A percentile compares a stretch with the other conserved stretches of the same genome.
Evolutionary conservation across 1,140 invertebrate species (phyloP).

Genomic region (Epicauta chinensis): DNA sequence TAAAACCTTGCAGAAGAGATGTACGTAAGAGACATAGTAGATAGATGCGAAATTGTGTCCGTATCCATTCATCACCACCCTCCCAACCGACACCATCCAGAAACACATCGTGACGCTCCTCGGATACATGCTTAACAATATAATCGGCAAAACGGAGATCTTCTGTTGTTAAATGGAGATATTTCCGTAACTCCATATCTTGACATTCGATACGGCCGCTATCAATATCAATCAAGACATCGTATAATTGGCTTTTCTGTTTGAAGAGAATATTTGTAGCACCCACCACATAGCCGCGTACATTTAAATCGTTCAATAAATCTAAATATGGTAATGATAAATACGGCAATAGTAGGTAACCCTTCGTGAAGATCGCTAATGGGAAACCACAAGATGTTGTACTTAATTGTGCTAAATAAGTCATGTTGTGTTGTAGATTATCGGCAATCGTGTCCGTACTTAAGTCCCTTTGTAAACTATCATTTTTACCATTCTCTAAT

Average conservation of each 20-base stretch:
- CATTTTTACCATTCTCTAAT: conserved; percentile 34
- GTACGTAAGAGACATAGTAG: conserved; percentile 81
- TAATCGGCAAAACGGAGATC: conserved; percentile 95
- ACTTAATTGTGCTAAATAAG: conserved; percentile 54
- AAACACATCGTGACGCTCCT: conserved; percentile 71
- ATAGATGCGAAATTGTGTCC: conserved; percentile 91
- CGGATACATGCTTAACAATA: conserved; percentile 77
- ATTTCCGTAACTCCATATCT: conserved; percentile 75
- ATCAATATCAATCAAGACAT: conserved; percentile 89
- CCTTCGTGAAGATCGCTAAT: conserved; percentile 83
- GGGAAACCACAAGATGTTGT: conserved; percentile 80
- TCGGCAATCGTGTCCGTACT: conserved; percentile 56
- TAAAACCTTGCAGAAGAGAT: conserved; percentile 64
- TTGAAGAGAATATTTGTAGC: conserved; percentile 97
- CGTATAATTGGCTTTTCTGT: conserved; percentile 87
- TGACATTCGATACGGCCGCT: conserved; percentile 82
- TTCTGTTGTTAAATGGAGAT: conserved; percentile 85
- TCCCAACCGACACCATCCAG: conserved; percentile 79
- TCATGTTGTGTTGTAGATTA: conserved; percentile 47
- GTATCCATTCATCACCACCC: conserved; percentile 92
- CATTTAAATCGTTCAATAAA: conserved; percentile 78
- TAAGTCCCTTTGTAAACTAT: conserved; percentile 51
- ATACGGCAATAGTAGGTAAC: conserved; percentile 93
- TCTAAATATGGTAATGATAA: conserved; percentile 94
- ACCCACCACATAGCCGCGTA: conserved; percentile 89